Evolutionary conservation across 30 jellyfish, hydroid and myxozoan species (phyloP), one percentile per base, ranked within the genome.

Genomic region (Aurelia sp.): DNA sequence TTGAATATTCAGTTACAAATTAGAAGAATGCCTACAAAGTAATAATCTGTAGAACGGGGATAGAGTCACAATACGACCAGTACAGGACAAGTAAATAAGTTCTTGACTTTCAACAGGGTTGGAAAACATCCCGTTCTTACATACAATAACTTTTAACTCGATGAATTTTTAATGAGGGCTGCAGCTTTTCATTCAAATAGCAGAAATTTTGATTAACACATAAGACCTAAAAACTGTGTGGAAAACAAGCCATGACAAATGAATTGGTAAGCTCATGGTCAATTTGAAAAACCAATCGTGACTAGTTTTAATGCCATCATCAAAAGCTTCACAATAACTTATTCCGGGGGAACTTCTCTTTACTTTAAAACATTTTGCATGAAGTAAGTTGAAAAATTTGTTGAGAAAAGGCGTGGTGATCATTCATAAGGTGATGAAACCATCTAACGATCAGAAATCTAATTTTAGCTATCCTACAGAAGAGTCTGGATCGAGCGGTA

Each of bases 161-260:
- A 76, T 76, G 19, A 76, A 76, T 76, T 64, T 58, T 76, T 76
- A 76, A 76, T 76, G 87, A 76, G 67, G 30, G 50, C 48, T 59
- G 67, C 87, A 44, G 77, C 10, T 60, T 58, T 64, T 76, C 64
- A 58, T 74, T 31, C 40, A 76, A 58, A 59, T 75, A 19, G 52
- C 60, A 19, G 35, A 58, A 61, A 74, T 15, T 61, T 76, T 35
- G 87, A 50, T 75, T 76, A 58, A 61, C 20, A 30, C 87, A 33
- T 58, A 40, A 74, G 67, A 38, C 66, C 67, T 17, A 40, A 44
- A 13, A 33, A 27, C 31, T 24, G 58, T 76, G 76, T 59, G 22
- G 55, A 27, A 64, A 44, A 21, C 75, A 13, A 60, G 53, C 67
- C 53, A 24, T 76, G 63, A 31, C 50, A 74, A 31, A 15, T 76